Evolutionary conservation across 2,888 invertebrate genomes (phyloP), one percentile per base, ranked within the genome.

Genomic region (Gryllus longicercus): DNA sequence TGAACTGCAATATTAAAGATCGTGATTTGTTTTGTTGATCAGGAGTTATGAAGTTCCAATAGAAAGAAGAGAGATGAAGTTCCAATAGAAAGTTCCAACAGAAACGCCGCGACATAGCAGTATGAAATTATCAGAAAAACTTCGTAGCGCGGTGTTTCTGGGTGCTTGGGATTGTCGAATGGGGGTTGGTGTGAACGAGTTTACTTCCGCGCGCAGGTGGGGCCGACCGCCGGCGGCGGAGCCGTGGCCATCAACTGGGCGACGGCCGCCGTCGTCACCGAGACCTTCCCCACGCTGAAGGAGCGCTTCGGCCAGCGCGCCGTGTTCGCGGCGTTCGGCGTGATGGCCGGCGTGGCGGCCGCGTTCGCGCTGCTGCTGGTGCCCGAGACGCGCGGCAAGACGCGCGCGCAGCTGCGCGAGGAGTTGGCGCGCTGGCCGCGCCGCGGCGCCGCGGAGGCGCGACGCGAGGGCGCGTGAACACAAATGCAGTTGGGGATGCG

Each of bases 381-480:
- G 63, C 63, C 63, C n/a, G 63, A 63, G n/a, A 63, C 63, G 63
- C 63, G 63, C 14, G 63, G 63, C 63, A 63, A 63, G n/a, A 63
- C 63, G 63, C 63, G 63, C 63, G 14, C 63, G 63, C 1, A 63
- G n/a, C n/a, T 63, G 5, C 10, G n/a, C 8, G n/a, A n/a, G 63
- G 63, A 63, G 3, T 10, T 63, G 63, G 16, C 14, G 63, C 63
- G 63, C 14, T 63, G 63, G 63, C 63, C 63, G n/a, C 63, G 63
- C 10, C 63, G 16, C 1, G 4, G 63, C 38, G 38, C 38, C 38
- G 38, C 38, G 38, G 8, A 10, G 8, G 8, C 38, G 38, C 38
- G 38, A 5, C 38, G 38, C 1, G 8, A 38, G 38, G 38, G 38
- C 38, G 38, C 38, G 8, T 38, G 38, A 38, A 10, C 25, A 25